Evolutionary conservation across 1,140 invertebrate genomes (phyloP), one percentile per base, ranked within the genome.

Genomic region (Euwallacea fornicatus): DNA sequence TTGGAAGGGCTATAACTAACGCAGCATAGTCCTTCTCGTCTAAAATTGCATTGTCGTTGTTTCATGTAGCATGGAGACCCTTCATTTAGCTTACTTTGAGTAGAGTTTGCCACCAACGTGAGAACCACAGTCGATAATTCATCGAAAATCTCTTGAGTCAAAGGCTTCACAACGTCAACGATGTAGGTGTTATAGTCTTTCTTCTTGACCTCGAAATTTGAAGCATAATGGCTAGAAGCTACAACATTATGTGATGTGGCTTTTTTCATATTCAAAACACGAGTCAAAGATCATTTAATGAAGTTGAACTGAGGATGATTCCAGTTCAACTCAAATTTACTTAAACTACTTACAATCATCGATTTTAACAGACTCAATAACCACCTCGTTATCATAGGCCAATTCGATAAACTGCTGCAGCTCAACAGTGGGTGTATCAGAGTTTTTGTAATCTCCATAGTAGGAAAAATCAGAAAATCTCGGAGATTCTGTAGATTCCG

Each of bases 1-100:
- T 64, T 47, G 74, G 74, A 10, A 76, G 64, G 50, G 46, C 61
- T 15, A 76, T 69, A 3, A 76, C 73, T 21, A 76, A 58, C 6
- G 63, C 60, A 11, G 74, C 75, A 47, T 65, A 42, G 0, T 42
- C 64, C 10, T 54, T 46, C 15, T 8, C 16, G 42, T 46, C 61
- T 66, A 42, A 16, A 42, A 61, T 43, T 42, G 9, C 9, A 50
- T 50, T 33, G 4, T 2, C 21, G 4, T 33, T 33, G 21, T 33
- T 33, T 33, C 4, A 33, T 4, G 4, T 33, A 33, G 21, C 21
- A 33, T 4, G 1, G 21, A 33, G 21, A 33, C 1, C 4, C 21
- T 4, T 33, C 21, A 4, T 50, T 50, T 0, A 10, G 15, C 59
- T 33, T 65, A 65, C 63, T 42, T 65, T 65, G 46, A 56, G 71